Percentiles rank a stretch among this genome's conserved stretches.
Conservation (phyloP, 2,113 vertebrate species). For the Mesoclemmys tuberculata region DNA sequence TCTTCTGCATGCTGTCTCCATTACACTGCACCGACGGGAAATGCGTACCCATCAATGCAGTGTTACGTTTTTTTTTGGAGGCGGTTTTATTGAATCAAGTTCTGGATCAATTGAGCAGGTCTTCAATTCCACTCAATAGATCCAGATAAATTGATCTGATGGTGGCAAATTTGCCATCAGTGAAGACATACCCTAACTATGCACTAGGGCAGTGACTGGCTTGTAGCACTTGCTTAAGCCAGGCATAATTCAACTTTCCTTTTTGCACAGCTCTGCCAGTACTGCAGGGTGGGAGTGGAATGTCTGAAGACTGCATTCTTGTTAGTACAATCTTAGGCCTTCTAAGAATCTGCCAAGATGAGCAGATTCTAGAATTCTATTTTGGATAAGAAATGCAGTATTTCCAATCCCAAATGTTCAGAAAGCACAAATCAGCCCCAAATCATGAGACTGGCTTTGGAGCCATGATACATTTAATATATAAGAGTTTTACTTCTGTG, state of each 20-base stretch:
- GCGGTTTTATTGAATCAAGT: too few relatives aligned
- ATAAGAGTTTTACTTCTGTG: not conserved
- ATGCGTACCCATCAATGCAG: too few relatives aligned
- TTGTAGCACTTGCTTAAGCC: not conserved
- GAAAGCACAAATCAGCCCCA: not conserved
- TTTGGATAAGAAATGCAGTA: accelerated
- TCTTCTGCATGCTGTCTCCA: too few relatives aligned
- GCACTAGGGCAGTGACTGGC: not conserved
- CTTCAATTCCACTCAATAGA: too few relatives aligned
- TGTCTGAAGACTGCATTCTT: not conserved
- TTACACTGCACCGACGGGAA: too few relatives aligned
- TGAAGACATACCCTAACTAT: not conserved
- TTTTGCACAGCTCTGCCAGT: not conserved
- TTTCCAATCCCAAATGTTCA: accelerated
- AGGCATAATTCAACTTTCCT: not conserved
- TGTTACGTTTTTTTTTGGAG: too few relatives aligned
- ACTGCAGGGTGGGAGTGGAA: not conserved
- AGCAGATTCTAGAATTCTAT: not conserved
- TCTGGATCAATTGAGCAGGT: too few relatives aligned
- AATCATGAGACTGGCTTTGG: not conserved
- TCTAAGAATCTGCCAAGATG: not conserved
- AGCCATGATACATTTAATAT: not conserved
- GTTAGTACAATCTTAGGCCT: not conserved
- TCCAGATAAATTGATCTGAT: too few relatives aligned
- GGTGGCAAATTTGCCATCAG: too few relatives aligned